phyloP scores from a whole-genome alignment of 1,140 invertebrate genomes.

The Drosophila nigrodunni region DNA sequence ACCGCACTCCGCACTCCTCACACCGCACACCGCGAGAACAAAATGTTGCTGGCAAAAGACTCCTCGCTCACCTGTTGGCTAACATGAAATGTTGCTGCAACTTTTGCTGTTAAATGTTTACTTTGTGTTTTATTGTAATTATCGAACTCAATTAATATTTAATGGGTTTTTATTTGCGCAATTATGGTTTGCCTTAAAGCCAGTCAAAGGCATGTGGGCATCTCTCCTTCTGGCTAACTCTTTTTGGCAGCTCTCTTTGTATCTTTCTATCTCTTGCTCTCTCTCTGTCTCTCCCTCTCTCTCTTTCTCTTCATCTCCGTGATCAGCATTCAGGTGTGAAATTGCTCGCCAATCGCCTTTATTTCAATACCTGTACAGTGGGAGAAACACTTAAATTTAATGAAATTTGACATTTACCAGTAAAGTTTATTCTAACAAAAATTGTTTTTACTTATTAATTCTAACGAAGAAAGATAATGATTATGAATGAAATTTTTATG shows the following conservation, averaged over 20 bases:
- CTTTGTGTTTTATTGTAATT: slow-evolving; percentile 59
- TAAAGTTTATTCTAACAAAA: background rate
- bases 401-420: background rate
- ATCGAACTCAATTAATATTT: slow-evolving; percentile 80
- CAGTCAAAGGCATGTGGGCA: slow-evolving; percentile 19
- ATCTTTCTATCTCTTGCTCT: background rate
- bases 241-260: slow-evolving; percentile 36
- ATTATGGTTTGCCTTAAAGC: slow-evolving; percentile 69
- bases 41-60: slow-evolving; percentile 26
- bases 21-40: background rate
- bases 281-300: no score
- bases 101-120: slow-evolving; percentile 14
- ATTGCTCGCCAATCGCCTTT: slow-evolving; percentile 61
- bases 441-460: no score
- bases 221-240: slow-evolving; percentile 44
- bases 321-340: slow-evolving; percentile 64
- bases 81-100: slow-evolving; percentile 51
- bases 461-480: no score
- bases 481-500: no score
- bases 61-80: slow-evolving; percentile 29
- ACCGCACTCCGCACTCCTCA: slow-evolving; percentile 27
- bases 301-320: background rate
- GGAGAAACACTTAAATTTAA: background rate
- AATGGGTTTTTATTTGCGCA: slow-evolving; percentile 76
- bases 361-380: background rate